Evolutionary conservation across 2,888 invertebrate genomes (phyloP).

Genomic region (Drosophila lutescens): DNA sequence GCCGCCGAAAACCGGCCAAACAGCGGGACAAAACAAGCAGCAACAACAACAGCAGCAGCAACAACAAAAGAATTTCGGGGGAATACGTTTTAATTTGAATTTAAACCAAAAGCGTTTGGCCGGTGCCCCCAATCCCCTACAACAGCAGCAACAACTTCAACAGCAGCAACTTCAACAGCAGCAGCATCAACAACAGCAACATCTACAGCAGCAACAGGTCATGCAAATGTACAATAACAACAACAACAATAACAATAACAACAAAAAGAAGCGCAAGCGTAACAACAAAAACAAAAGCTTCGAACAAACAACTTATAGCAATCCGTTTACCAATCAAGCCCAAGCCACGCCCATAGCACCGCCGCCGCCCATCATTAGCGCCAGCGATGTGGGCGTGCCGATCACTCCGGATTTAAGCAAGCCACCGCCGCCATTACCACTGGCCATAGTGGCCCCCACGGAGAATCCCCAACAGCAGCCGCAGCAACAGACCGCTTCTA

Average conservation of each 20-base stretch:
- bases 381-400: conserved; percentile 44
- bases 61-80: conserved; percentile 84
- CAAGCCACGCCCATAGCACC: conserved; percentile 66
- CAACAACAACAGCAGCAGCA: conserved; percentile 57
- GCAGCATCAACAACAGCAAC: conserved; percentile 29
- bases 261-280: conserved; percentile 91
- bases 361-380: conserved; percentile 28
- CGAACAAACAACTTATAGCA: conserved; percentile 38
- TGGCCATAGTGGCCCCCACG: conserved; percentile 15
- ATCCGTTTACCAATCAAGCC: conserved; percentile 47
- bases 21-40: conserved; percentile 29
- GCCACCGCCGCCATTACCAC: conserved; percentile 80
- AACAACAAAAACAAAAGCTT: conserved; percentile 86
- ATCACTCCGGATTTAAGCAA: conserved; percentile 79
- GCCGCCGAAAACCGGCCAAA: conserved; percentile 48
- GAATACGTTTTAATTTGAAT: conserved; percentile 86
- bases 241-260: conserved; percentile 36
- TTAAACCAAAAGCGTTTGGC: conserved; percentile 83
- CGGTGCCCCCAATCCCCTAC: conserved; percentile 81
- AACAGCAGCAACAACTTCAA: conserved; percentile 45
- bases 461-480: conserved; percentile 15
- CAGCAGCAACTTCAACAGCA: conserved; percentile 44
- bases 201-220: conserved; percentile 24
- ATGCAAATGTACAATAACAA: conserved; percentile 58
- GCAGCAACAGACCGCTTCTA: background rate